Evolutionary conservation across 2,113 vertebrate genomes (phyloP).

Genomic region (Bubo blakistoni): DNA sequence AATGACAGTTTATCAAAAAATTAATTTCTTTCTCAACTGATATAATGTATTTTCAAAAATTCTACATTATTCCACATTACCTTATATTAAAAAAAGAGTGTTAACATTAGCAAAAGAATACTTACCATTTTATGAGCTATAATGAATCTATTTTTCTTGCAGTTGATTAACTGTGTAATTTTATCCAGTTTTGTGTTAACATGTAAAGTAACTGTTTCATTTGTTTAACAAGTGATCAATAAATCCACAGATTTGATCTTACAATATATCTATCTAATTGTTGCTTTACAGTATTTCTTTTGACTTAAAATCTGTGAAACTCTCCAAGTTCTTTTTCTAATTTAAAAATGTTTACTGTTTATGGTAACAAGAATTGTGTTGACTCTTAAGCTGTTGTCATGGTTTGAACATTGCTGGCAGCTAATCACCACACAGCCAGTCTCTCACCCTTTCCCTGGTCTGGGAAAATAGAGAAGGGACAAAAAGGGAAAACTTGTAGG

Average conservation of each 20-base stretch:
- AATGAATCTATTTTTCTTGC: neutral
- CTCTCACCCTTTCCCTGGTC: too few species aligned
- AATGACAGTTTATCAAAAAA: neutral
- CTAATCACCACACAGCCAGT: too few species aligned
- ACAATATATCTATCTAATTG: neutral
- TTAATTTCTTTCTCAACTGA: neutral
- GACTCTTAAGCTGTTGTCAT: neutral
- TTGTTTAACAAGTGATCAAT: neutral
- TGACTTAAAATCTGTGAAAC: neutral
- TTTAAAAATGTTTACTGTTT: neutral
- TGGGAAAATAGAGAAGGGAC: too few species aligned
- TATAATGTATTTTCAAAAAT: neutral
- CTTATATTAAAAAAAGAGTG: neutral
- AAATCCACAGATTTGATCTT: neutral
- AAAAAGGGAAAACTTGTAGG: too few species aligned
- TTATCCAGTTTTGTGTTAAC: neutral
- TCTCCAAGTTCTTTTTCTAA: neutral
- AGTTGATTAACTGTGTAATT: neutral
- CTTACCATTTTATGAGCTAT: neutral
- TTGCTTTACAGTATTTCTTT: neutral
- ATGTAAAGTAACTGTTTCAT: neutral
- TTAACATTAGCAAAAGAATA: neutral
- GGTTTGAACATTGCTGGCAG: too few species aligned
- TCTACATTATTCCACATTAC: neutral
- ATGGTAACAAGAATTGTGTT: neutral